These are phyloP conservation scores for Malacoctenus gilli DNA, from an alignment of 2,797 vertebrate genomes.

Conservation along the genomic window DNA sequence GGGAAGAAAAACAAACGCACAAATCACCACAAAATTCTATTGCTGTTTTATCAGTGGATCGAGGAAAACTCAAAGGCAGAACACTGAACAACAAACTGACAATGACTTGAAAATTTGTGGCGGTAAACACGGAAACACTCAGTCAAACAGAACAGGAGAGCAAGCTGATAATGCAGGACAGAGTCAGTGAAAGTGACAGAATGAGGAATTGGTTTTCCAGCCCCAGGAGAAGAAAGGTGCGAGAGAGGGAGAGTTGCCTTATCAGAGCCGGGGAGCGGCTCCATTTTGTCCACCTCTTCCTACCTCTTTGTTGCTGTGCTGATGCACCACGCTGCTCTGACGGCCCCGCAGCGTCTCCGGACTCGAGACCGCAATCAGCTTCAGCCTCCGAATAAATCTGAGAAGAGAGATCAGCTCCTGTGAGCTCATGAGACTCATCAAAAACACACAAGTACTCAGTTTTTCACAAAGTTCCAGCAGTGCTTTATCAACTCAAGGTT, in stretches of 20 bases:
- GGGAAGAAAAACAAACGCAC: not conserved
- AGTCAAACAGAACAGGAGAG: not conserved
- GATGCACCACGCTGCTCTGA: not conserved
- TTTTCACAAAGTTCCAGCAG: not conserved
- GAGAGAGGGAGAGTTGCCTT: constrained; percentile 8
- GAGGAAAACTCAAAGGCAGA: not conserved
- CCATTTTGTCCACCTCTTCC: not conserved
- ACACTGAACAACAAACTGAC: constrained; percentile 1
- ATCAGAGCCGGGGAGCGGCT: not conserved
- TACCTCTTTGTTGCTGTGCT: constrained; percentile 5
- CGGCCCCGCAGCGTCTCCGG: constrained; percentile 4
- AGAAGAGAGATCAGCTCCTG: constrained; percentile 8
- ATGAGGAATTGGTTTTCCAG: too few relatives aligned
- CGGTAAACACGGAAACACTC: constrained; percentile 11
- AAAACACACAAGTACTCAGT: too few relatives aligned
- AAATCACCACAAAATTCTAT: not conserved
- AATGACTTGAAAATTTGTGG: constrained; percentile 1
- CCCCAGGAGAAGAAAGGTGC: too few relatives aligned
- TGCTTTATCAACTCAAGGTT: not conserved
- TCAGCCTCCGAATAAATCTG: constrained; percentile 8
- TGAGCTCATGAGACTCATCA: not conserved
- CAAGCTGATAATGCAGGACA: constrained; percentile 6
- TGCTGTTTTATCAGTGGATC: not conserved
- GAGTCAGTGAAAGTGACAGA: constrained; percentile 1
- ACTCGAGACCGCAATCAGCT: too few relatives aligned